Conservation (phyloP, 2,888 invertebrate genomes). For the Oligia latruncula region DNA sequence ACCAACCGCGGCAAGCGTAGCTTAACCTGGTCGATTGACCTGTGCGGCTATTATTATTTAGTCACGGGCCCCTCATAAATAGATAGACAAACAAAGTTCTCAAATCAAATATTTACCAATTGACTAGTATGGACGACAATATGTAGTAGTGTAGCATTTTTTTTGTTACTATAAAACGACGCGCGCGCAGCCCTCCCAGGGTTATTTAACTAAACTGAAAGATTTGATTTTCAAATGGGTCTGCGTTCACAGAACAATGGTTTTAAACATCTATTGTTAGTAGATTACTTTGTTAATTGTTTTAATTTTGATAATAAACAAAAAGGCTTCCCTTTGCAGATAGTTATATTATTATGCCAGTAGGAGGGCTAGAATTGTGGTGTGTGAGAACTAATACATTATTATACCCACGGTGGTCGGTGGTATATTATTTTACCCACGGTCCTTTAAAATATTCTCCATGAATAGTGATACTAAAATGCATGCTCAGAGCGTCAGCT, state of each 20-base stretch:
- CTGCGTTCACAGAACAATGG: constrained; percentile 33
- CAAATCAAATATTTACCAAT: constrained; percentile 4
- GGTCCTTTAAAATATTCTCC: neutral
- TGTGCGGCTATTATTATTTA: no score
- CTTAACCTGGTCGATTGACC: no score
- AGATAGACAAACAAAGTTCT: neutral
- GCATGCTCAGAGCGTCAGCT: neutral
- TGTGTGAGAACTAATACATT: neutral
- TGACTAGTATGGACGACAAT: no score
- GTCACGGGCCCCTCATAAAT: no score
- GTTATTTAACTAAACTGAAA: neutral
- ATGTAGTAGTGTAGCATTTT: neutral
- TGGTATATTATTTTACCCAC: neutral
- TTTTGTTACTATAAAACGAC: neutral
- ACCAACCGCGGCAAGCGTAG: no score
- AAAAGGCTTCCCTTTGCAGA: neutral
- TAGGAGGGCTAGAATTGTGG: neutral
- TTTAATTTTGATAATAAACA: constrained; percentile 25
- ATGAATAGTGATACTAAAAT: neutral
- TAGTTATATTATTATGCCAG: neutral
- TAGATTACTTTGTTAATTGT: constrained; percentile 28
- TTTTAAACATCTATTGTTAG: constrained; percentile 46
- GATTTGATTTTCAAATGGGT: constrained; percentile 1
- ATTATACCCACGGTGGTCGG: neutral
- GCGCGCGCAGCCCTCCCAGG: neutral